phyloP scores from a whole-genome alignment of 2,888 invertebrate genomes.

The Leucoma salicis region DNA sequence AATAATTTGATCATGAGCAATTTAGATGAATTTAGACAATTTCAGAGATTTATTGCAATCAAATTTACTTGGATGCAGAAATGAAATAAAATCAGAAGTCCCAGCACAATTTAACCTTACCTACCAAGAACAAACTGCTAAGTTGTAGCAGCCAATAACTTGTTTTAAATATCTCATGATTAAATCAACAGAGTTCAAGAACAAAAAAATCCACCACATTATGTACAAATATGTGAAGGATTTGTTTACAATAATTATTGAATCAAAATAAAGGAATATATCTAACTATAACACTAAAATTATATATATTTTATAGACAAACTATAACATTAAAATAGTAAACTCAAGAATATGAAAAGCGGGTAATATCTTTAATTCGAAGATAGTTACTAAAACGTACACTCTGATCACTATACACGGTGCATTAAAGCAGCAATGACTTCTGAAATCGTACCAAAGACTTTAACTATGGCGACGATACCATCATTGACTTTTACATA shows the following conservation, averaged over 20 bases:
- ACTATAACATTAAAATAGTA: not conserved
- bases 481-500: constrained; percentile 47
- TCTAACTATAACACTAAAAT: constrained; percentile 1
- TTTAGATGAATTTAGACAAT: no score
- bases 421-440: constrained; percentile 63
- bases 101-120: no score
- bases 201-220: no score
- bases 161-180: no score
- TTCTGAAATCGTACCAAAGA: constrained; percentile 61
- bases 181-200: no score
- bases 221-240: no score
- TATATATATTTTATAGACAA: constrained; percentile 5
- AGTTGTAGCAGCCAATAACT: no score
- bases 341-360: constrained; percentile 12
- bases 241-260: constrained; percentile 32
- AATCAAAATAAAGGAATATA: constrained; percentile 13
- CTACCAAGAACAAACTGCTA: no score
- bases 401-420: constrained; percentile 64
- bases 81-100: no score
- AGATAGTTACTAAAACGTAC: constrained; percentile 65
- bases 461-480: constrained; percentile 72
- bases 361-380: constrained; percentile 33
- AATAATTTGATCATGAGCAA: no score
- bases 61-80: no score
- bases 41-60: no score